Percentiles rank a stretch among this genome's conserved stretches.
phyloP scores from a whole-genome alignment of 2,888 invertebrate genomes.

The Enoplolaimus lenunculus region DNA sequence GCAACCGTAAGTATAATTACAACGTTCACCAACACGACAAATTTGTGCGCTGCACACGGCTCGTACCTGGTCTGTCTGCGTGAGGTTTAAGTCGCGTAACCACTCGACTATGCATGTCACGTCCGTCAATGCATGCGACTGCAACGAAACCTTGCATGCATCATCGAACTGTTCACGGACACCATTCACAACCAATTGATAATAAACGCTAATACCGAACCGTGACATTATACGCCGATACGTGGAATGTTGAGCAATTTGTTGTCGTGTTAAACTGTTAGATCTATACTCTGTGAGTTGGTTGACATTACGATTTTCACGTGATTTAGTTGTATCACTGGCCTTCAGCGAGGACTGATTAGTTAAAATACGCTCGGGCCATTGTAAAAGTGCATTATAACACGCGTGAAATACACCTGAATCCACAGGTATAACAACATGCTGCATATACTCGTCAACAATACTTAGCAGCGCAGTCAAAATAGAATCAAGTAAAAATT shows the following conservation, averaged over 20 bases:
- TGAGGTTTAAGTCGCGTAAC: neutral
- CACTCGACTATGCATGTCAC: too few relatives aligned
- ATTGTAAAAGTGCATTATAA: neutral
- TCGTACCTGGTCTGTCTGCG: neutral
- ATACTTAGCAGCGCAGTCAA: conserved; percentile 18
- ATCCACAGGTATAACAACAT: conserved; percentile 30
- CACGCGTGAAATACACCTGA: conserved; percentile 27
- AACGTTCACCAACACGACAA: too few relatives aligned
- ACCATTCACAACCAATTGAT: neutral
- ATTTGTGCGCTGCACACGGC: too few relatives aligned
- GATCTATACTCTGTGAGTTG: too few relatives aligned
- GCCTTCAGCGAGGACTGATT: too few relatives aligned
- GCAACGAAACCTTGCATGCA: neutral
- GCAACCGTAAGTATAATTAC: too few relatives aligned
- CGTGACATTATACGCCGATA: neutral
- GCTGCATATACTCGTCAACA: conserved; percentile 29
- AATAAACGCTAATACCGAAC: conserved; percentile 16
- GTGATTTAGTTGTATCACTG: neutral
- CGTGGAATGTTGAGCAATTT: neutral
- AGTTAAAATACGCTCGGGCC: neutral
- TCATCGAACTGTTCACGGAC: neutral
- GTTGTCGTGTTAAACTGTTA: neutral
- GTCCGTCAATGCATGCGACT: neutral
- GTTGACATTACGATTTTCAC: neutral
- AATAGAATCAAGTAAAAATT: conserved; percentile 15